Percentiles rank a stretch among this genome's conserved stretches.
Conservation (phyloP, 2,113 vertebrate species). For the Clarias gariepinus region DNA sequence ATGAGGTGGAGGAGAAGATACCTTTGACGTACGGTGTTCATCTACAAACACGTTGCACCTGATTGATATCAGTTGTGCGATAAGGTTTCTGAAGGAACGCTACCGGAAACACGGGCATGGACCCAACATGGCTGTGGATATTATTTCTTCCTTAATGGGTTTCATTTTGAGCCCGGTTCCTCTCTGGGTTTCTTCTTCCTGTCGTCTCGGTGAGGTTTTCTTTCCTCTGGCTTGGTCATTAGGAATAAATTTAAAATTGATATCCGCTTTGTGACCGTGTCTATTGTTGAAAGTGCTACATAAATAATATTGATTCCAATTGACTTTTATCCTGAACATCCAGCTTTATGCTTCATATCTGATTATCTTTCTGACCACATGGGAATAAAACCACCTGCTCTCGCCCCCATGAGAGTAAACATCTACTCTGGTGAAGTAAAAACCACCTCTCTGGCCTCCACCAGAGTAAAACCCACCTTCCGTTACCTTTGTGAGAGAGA, state of each 20-base stretch:
- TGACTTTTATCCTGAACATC: not conserved
- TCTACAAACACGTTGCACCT: too few relatives aligned
- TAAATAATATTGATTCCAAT: not conserved
- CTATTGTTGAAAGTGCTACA: not conserved
- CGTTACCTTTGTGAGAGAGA: too few relatives aligned
- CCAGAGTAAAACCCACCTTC: not conserved
- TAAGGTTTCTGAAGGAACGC: not conserved
- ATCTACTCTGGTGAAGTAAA: not conserved
- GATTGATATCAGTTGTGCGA: not conserved
- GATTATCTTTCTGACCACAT: not conserved
- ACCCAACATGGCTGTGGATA: not conserved
- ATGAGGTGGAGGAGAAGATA: not conserved
- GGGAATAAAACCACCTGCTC: not conserved
- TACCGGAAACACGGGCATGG: not conserved
- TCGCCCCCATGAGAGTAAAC: not conserved
- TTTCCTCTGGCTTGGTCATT: not conserved
- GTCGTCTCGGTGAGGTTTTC: not conserved
- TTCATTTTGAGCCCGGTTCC: not conserved
- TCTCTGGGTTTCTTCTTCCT: not conserved
- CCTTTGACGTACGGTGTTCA: not conserved
- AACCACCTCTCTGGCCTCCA: not conserved
- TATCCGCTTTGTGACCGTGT: not conserved
- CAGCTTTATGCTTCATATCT: not conserved
- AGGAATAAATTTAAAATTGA: not conserved
- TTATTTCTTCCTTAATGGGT: not conserved